A percentile compares a stretch with the other conserved stretches of the same genome.
Conservation (phyloP, 2,113 vertebrate genomes). For the Petrocephalus microphthalmus region DNA sequence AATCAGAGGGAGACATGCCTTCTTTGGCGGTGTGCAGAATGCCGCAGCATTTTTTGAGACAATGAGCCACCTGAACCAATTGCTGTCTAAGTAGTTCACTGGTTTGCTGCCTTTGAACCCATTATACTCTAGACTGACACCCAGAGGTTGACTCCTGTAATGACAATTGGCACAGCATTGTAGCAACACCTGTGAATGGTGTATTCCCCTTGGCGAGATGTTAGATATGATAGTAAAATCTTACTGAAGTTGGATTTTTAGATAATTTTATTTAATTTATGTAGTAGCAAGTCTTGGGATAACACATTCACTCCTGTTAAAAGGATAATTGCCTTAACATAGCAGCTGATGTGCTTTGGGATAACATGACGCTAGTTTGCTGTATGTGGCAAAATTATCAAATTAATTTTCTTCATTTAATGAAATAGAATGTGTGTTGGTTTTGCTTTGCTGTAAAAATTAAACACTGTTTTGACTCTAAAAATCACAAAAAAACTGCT, state of each 20-base stretch:
- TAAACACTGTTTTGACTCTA: not conserved
- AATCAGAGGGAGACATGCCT: not conserved
- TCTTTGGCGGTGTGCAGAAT: not conserved
- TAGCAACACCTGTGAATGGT: not conserved
- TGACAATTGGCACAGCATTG: not conserved
- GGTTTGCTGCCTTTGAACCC: not conserved
- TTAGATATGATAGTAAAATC: not conserved
- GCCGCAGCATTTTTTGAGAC: not conserved
- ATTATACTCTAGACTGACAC: not conserved
- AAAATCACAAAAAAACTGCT: not conserved
- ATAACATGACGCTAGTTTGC: not conserved
- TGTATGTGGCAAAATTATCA: not conserved
- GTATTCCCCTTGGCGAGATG: not conserved
- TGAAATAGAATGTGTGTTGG: not conserved
- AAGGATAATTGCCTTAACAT: not conserved
- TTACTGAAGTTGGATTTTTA: not conserved
- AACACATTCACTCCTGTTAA: not conserved
- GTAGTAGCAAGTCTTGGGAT: not conserved
- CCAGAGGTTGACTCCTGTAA: not conserved
- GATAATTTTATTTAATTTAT: not conserved
- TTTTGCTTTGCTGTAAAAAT: not conserved
- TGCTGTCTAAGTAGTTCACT: not conserved
- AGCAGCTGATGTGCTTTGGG: not conserved
- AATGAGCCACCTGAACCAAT: conserved; percentile 12
- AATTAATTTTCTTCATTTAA: not conserved